A percentile compares a stretch with the other conserved stretches of the same genome.
Conservation (phyloP, 2,113 vertebrate species). For the Dipodomys merriami region DNA sequence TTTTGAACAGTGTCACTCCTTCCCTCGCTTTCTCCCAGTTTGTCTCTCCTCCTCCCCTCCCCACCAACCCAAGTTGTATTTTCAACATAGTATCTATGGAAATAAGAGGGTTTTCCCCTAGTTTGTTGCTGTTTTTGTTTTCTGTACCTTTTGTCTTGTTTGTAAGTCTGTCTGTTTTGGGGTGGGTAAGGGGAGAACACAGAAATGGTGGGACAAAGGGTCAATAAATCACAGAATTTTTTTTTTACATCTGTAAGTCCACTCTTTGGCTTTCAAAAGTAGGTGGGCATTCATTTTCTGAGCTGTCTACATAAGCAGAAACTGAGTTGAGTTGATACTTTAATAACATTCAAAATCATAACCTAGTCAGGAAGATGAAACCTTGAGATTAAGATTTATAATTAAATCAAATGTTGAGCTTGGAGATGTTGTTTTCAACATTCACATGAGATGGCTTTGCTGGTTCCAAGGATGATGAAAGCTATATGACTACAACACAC, state of each 20-base stretch:
- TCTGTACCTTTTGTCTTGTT: too few species aligned
- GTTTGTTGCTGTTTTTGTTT: too few species aligned
- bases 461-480: slow-evolving; percentile 58
- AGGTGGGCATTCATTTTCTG: slow-evolving; percentile 67
- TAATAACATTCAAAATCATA: slow-evolving; percentile 65
- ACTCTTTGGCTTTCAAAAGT: slow-evolving; percentile 55
- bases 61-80: too few species aligned
- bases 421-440: slow-evolving; percentile 42
- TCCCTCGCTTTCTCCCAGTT: too few species aligned
- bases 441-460: slow-evolving; percentile 30
- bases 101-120: too few species aligned
- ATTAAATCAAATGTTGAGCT: slow-evolving; percentile 64
- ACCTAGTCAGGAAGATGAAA: slow-evolving; percentile 63
- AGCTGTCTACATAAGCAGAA: slow-evolving; percentile 38
- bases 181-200: too few species aligned
- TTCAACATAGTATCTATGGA: too few species aligned
- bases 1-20: too few species aligned
- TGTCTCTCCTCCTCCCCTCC: too few species aligned
- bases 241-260: slow-evolving; percentile 32
- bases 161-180: too few species aligned
- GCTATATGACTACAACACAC: neutral
- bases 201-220: too few species aligned
- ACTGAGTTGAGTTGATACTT: neutral
- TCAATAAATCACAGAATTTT: neutral
- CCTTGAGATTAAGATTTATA: slow-evolving; percentile 43